Evolutionary conservation across 64 coral and sea anemone species (phyloP).

Genomic region (Stichodactyla helianthus): DNA sequence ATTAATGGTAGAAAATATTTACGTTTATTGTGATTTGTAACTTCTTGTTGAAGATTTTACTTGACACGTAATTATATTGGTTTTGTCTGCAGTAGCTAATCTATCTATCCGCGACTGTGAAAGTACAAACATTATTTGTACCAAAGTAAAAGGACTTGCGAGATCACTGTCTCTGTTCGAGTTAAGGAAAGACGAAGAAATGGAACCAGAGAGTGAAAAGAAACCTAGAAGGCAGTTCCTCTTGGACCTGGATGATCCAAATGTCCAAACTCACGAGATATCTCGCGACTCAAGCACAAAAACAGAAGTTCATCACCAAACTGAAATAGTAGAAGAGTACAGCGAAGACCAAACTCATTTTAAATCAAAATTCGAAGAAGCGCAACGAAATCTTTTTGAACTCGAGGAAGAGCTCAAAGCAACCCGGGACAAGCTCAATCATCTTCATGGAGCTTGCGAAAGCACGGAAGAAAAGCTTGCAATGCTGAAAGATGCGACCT

Average conservation of each 20-base stretch:
- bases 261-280: conserved; percentile 11
- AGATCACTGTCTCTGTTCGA: neutral
- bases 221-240: neutral
- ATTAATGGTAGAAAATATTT: neutral
- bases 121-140: neutral
- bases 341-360: conserved; percentile 28
- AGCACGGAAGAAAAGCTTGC: conserved; percentile 73
- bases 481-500: conserved; percentile 46
- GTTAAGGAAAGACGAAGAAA: neutral
- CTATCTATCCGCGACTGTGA: neutral
- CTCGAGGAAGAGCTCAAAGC: conserved; percentile 70
- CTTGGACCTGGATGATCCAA: conserved; percentile 5
- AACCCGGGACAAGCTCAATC: conserved; percentile 59
- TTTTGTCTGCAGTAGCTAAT: neutral
- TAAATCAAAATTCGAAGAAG: conserved; percentile 55
- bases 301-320: neutral
- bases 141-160: neutral
- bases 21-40: neutral
- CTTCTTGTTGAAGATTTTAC: neutral
- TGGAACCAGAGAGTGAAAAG: neutral
- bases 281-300: conserved; percentile 1
- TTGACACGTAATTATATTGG: neutral
- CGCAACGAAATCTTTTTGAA: conserved; percentile 58
- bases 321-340: neutral
- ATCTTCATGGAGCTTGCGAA: conserved; percentile 59